These are phyloP conservation scores for Calliphora vicina DNA, from an alignment of 1,140 invertebrate species.

Conservation along the genomic window DNA sequence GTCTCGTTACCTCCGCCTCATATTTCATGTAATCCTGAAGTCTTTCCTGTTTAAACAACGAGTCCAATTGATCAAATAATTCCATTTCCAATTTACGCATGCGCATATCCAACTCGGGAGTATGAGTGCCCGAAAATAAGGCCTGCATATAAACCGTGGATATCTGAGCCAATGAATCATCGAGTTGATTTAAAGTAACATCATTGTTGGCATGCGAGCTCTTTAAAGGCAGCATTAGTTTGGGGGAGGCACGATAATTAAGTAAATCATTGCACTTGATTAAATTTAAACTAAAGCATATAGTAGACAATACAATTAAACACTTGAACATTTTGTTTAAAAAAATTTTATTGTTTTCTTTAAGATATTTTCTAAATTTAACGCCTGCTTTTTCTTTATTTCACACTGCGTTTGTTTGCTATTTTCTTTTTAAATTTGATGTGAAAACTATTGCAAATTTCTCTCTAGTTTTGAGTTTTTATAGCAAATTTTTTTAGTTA, in stretches of 20 bases:
- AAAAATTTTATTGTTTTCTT: not conserved
- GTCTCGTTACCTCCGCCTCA: slow-evolving; percentile 56
- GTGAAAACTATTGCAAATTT: not conserved
- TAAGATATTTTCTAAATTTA: not conserved
- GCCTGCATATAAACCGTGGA: slow-evolving; percentile 56
- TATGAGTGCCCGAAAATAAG: slow-evolving; percentile 52
- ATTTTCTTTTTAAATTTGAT: not conserved
- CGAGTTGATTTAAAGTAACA: slow-evolving; percentile 47
- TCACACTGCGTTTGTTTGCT: not conserved
- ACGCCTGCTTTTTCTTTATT: not conserved
- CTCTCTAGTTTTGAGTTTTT: not conserved
- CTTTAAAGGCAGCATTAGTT: slow-evolving; percentile 45
- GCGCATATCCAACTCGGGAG: slow-evolving; percentile 49
- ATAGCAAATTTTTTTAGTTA: not conserved
- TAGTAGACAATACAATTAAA: not conserved
- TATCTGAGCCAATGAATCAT: slow-evolving; percentile 49
- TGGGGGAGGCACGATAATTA: slow-evolving; percentile 41
- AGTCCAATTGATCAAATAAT: slow-evolving; percentile 53
- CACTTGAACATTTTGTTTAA: not conserved
- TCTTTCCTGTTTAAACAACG: slow-evolving; percentile 52
- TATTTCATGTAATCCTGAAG: slow-evolving; percentile 58
- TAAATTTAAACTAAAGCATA: not conserved
- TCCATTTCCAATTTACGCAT: slow-evolving; percentile 51
- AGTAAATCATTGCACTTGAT: not conserved
- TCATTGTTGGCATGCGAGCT: slow-evolving; percentile 44